Evolutionary conservation across 2,888 invertebrate genomes (phyloP), one percentile per base, ranked within the genome.

Genomic region (Sisyra terminalis): DNA sequence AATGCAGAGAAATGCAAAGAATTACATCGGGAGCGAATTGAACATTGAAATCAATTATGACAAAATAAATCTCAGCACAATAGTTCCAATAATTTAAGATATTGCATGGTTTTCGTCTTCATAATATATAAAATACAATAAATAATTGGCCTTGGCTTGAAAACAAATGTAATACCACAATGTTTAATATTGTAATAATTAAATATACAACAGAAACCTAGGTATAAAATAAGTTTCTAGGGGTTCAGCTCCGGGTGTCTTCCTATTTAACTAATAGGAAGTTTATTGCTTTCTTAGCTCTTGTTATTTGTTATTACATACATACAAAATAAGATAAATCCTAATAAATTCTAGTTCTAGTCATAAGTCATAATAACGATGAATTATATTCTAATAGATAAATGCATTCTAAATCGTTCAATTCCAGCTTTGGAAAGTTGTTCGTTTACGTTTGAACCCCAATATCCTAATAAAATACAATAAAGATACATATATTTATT

Each of bases 71-170:
- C 37, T 37, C 37, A 37, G 37, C 37, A 37, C 37, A 37, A 37
- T 17, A 37, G 37, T 37, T 37, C 13, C 35, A 35, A 35, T 14
- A 35, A 35, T 35, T 17, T 37, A 37, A 16, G 11, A 37, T 17
- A 18, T 37, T 37, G 37, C 37, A 37, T 37, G 37, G 16, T 37
- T 37, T 16, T 18, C 37, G 16, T 17, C 16, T 18, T 18, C 16
- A 37, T 18, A 37, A 17, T 17, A 29, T 39, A 39, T 29, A 39
- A 39, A 39, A 39, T 29, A 9, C 9, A 17, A 17, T 39, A 13
- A 35, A n/a, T 39, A 11, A 13, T 39, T 39, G 39, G 39, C 39
- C 39, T 39, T 39, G 39, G 39, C 39, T 39, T 39, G 11, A 39
- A 16, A 39, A 29, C 18, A 39, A 18, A 17, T 29, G 13, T 29